phyloP scores from a whole-genome alignment of 1,140 invertebrate genomes.

The Pseudomyrmex gracilis region DNA sequence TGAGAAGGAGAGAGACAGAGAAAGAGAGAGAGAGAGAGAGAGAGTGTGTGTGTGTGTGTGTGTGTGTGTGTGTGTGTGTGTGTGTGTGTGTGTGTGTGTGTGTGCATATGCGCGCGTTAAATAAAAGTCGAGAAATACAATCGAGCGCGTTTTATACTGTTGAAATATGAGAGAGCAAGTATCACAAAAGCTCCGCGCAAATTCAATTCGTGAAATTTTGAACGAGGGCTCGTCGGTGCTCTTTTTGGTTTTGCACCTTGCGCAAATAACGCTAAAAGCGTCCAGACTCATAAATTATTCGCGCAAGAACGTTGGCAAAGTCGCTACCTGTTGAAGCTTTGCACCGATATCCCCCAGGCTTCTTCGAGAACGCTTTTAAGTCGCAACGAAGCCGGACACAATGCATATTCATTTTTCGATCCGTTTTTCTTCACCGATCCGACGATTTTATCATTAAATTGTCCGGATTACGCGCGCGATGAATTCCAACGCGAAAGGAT shows the following conservation, averaged over 20 bases:
- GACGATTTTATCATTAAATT: conserved; percentile 35
- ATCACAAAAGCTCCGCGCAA: conserved; percentile 21
- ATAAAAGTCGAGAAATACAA: neutral
- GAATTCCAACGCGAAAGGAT: neutral
- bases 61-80: no score
- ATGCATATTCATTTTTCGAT: conserved; percentile 61
- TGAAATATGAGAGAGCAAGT: conserved; percentile 5
- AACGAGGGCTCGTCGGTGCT: neutral
- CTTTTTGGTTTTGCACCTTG: conserved; percentile 29
- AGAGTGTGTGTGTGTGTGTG: no score
- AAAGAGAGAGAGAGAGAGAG: no score
- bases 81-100: no score
- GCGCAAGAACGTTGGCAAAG: conserved; percentile 41
- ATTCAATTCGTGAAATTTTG: conserved; percentile 50
- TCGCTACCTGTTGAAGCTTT: conserved; percentile 62
- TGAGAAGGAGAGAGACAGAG: no score
- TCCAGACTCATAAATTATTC: conserved; percentile 54
- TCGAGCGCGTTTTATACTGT: neutral
- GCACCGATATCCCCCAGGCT: conserved; percentile 28
- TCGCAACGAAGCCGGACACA: conserved; percentile 38
- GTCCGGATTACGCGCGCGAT: neutral
- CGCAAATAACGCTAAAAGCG: conserved; percentile 54
- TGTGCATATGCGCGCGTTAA: no score
- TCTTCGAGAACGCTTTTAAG: conserved; percentile 53
- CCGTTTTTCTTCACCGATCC: conserved; percentile 40